A percentile compares a stretch with the other conserved stretches of the same genome.
These are phyloP conservation scores for Mactra quadrangularis DNA, from an alignment of 1,140 invertebrate genomes.

Conservation along the genomic window DNA sequence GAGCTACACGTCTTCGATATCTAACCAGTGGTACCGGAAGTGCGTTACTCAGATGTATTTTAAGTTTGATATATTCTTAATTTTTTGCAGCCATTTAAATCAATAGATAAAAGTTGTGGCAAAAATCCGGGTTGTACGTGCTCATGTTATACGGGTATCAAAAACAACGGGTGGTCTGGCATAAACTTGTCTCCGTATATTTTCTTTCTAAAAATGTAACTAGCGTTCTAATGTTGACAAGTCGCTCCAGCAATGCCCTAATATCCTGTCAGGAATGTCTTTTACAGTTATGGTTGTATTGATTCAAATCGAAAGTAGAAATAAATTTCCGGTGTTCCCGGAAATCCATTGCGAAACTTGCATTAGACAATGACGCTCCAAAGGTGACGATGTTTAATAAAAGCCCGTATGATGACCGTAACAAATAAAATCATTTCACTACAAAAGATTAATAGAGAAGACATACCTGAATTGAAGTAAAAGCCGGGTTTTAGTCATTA, in stretches of 20 bases:
- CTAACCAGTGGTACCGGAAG: too few species aligned
- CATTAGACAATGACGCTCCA: conserved; percentile 56
- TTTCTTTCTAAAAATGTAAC: conserved; percentile 51
- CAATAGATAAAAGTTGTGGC: too few species aligned
- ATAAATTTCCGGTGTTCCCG: conserved; percentile 62
- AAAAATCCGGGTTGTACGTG: too few species aligned
- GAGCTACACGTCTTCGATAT: too few species aligned
- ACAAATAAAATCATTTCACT: conserved; percentile 43
- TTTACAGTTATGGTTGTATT: conserved; percentile 57
- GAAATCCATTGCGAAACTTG: conserved; percentile 58
- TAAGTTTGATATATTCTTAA: too few species aligned
- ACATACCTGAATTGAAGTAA: conserved; percentile 12
- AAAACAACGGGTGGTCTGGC: too few species aligned
- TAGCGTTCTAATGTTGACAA: conserved; percentile 55
- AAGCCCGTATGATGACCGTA: conserved; percentile 56
- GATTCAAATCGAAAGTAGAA: conserved; percentile 65
- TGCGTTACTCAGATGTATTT: too few species aligned
- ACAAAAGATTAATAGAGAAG: conserved; percentile 18
- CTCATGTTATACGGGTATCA: too few species aligned
- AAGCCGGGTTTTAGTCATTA: too few species aligned
- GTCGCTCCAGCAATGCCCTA: conserved; percentile 48
- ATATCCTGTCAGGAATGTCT: conserved; percentile 58
- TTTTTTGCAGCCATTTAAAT: too few species aligned
- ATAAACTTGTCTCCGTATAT: conserved; percentile 14
- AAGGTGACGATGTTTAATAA: conserved; percentile 58